Evolutionary conservation across 2,113 vertebrate species (phyloP), one percentile per base, ranked within the genome.

Genomic region (Heterotilapia buettikoferi): DNA sequence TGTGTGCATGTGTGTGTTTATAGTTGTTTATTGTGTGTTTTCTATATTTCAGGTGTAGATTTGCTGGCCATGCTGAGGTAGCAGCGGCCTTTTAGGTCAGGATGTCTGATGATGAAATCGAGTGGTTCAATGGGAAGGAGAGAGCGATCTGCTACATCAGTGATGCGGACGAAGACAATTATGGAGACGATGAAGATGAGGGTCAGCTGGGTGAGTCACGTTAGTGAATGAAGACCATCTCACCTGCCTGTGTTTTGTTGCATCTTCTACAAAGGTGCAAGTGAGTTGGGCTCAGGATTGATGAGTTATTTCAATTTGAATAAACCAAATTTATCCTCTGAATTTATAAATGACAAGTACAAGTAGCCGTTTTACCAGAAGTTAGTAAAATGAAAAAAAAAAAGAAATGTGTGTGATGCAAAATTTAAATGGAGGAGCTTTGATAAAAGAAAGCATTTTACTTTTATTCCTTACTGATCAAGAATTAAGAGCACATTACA

Each of bases 71-170:
- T 95, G 91, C 90, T 83, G 21, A 94, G 92, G 83, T 93, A 95
- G 90, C 94, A 88, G 59, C 33, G 21, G 85, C 82, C 12, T 38
- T 66, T 29, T 47, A 45, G 45, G 84, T 81, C 79, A 92, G 84
- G 82, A 95, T 95, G 94, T 93, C 87, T 87, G 90, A 92, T 47
- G 86, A 85, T 54, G 88, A 90, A 43, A 90, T 90, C 26, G 61
- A 80, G 7, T 81, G 5, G 24, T 84, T 82, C 63, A 83, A 63
- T 9, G 6, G 6, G 45, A 82, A 36, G 31, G 86, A 59, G 50
- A 11, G 2, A 2, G 87, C 83, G 10, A 63, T 90, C 63, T 84
- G 56, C 61, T 79, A 80, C 53, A 18, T 87, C 73, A 91, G 43
- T 19, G 91, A 93, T 66, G 88, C 53, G 6, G 89, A 90, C 0